phyloP scores from a whole-genome alignment of 2,888 invertebrate genomes.

The Amblyjoppa fuscipennis region DNA sequence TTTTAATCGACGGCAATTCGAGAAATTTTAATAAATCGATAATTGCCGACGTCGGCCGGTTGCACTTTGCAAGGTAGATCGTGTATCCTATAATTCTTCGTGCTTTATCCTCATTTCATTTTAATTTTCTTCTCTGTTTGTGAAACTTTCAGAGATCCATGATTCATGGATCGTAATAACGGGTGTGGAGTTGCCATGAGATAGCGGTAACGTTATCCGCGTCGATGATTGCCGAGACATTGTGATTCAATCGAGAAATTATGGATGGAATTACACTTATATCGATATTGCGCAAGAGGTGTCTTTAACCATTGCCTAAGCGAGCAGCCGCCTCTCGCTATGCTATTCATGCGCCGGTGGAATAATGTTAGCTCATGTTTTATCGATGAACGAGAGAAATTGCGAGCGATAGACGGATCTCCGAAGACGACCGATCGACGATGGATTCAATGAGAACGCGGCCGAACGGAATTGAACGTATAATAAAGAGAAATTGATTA shows the following conservation, averaged over 20 bases:
- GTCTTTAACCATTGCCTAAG: conserved; percentile 35
- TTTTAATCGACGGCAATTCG: neutral
- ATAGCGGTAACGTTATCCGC: conserved; percentile 34
- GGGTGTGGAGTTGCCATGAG: conserved; percentile 29
- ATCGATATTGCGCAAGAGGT: conserved; percentile 37
- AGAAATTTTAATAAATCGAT: conserved; percentile 25
- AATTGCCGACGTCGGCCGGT: neutral
- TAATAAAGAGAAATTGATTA: conserved; percentile 13
- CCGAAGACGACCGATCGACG: neutral
- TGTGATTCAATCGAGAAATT: conserved; percentile 61
- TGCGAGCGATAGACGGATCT: neutral
- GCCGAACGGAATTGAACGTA: neutral
- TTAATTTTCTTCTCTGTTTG: neutral
- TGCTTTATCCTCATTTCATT: conserved; percentile 16
- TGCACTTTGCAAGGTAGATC: conserved; percentile 30
- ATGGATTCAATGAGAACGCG: neutral
- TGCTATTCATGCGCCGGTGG: conserved; percentile 13
- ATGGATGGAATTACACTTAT: conserved; percentile 47
- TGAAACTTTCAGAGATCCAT: conserved; percentile 16
- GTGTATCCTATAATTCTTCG: conserved; percentile 20
- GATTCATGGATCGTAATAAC: conserved; percentile 61
- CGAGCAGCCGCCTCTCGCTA: neutral
- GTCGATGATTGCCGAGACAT: conserved; percentile 59
- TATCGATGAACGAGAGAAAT: conserved; percentile 49
- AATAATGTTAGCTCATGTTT: conserved; percentile 59